Evolutionary conservation across 1,140 invertebrate genomes (phyloP).

Genomic region (Ladona fulva): DNA sequence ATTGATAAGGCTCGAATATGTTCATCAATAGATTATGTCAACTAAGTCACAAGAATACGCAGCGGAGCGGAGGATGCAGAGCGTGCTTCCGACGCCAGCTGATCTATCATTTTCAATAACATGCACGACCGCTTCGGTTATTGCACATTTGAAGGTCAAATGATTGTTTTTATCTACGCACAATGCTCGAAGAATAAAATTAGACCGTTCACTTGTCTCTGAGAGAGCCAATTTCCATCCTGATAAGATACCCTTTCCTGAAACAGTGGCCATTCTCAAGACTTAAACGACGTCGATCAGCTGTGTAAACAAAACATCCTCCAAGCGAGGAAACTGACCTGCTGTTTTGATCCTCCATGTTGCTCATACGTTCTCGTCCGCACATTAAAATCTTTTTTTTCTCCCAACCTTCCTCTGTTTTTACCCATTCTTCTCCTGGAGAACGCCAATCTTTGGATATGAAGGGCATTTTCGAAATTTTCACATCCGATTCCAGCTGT

Average conservation of each 20-base stretch:
- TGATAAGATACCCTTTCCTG: too few relatives aligned
- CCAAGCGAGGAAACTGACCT: conserved; percentile 19
- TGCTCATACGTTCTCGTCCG: conserved; percentile 35
- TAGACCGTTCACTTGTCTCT: too few relatives aligned
- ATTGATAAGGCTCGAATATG: too few relatives aligned
- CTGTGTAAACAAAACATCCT: conserved; percentile 24
- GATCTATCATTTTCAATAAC: too few relatives aligned
- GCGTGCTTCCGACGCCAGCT: too few relatives aligned
- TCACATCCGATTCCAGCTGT: neutral
- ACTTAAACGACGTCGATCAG: conserved; percentile 16
- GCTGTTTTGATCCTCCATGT: conserved; percentile 12
- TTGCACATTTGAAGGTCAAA: neutral
- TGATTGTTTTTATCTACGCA: neutral
- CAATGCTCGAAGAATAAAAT: neutral
- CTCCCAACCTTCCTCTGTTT: conserved; percentile 93
- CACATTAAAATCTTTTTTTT: conserved; percentile 86
- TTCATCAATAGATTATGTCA: too few relatives aligned
- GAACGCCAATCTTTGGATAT: conserved; percentile 89
- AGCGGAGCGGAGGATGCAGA: too few relatives aligned
- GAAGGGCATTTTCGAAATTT: conserved; percentile 70
- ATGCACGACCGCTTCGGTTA: too few relatives aligned
- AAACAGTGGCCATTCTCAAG: too few relatives aligned
- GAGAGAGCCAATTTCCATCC: too few relatives aligned
- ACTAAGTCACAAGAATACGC: too few relatives aligned
- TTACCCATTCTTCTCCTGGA: conserved; percentile 95